These are phyloP conservation scores for Peromyscus attwateri DNA, from an alignment of 2,797 vertebrate genomes.

Conservation along the genomic window DNA sequence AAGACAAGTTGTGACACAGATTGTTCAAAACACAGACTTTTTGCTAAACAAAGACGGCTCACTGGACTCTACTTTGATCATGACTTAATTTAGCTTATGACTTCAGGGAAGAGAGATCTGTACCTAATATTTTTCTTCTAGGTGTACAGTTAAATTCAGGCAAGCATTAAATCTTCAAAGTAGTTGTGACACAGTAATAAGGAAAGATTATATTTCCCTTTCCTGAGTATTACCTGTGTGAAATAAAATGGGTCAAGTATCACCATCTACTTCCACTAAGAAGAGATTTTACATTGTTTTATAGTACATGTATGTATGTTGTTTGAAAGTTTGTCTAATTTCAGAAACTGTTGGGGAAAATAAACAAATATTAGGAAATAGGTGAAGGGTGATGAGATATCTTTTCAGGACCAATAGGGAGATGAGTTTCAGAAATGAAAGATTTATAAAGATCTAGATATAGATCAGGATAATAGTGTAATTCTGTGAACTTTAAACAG, in stretches of 20 bases:
- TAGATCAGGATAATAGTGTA: background rate
- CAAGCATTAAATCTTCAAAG: background rate
- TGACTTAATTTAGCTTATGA: constrained; percentile 22
- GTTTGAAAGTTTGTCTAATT: background rate
- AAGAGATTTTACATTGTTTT: background rate
- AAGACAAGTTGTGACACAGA: constrained; percentile 54
- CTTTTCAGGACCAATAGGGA: background rate
- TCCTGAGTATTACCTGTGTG: background rate
- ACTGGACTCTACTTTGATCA: constrained; percentile 55
- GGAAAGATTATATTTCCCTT: background rate
- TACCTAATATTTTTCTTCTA: background rate
- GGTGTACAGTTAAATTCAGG: background rate
- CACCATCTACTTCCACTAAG: background rate
- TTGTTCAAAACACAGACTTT: constrained; percentile 72
- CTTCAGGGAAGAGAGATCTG: background rate
- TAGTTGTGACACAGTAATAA: background rate
- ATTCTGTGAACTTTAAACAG: constrained; percentile 3
- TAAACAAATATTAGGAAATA: constrained; percentile 34
- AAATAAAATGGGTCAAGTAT: constrained; percentile 13
- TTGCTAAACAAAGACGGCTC: constrained; percentile 66
- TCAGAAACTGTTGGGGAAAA: background rate
- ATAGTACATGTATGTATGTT: background rate
- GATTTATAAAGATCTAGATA: background rate
- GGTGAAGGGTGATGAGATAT: background rate
- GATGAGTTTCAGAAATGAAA: constrained; percentile 8